phyloP scores from a whole-genome alignment of 2,888 invertebrate species.

The Parnassius mnemosyne region DNA sequence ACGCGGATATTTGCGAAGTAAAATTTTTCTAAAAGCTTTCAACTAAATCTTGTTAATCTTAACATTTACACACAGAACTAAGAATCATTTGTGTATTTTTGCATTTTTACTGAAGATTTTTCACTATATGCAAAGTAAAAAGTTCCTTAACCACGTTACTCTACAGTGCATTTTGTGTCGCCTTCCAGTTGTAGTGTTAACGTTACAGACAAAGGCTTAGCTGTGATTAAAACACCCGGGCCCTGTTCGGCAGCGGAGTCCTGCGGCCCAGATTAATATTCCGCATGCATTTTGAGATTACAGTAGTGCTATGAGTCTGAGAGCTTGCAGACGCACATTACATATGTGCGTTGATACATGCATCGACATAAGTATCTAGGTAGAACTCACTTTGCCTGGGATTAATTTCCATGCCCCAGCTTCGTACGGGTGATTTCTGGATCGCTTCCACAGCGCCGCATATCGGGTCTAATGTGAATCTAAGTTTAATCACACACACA shows the following conservation, averaged over 20 bases:
- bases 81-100: slow-evolving; percentile 19
- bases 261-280: slow-evolving; percentile 27
- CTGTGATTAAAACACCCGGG: slow-evolving; percentile 25
- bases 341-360: slow-evolving; percentile 5
- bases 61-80: slow-evolving; percentile 20
- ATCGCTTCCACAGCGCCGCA: too few relatives aligned
- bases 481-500: too few relatives aligned
- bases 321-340: slow-evolving; percentile 15
- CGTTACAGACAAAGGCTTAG: slow-evolving; percentile 24
- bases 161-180: slow-evolving; percentile 12
- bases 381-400: too few relatives aligned
- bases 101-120: slow-evolving; percentile 23
- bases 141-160: not conserved
- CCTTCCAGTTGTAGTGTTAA: slow-evolving; percentile 7
- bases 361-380: not conserved
- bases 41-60: slow-evolving; percentile 18
- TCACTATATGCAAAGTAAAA: not conserved
- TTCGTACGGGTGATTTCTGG: too few relatives aligned
- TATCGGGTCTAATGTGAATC: too few relatives aligned
- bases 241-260: slow-evolving; percentile 23
- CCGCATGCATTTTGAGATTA: slow-evolving; percentile 26
- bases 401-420: too few relatives aligned
- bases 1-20: too few relatives aligned
- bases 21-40: too few relatives aligned
- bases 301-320: slow-evolving; percentile 24